Conservation (phyloP, 2,888 invertebrate species). For the Idaea dimidiata region DNA sequence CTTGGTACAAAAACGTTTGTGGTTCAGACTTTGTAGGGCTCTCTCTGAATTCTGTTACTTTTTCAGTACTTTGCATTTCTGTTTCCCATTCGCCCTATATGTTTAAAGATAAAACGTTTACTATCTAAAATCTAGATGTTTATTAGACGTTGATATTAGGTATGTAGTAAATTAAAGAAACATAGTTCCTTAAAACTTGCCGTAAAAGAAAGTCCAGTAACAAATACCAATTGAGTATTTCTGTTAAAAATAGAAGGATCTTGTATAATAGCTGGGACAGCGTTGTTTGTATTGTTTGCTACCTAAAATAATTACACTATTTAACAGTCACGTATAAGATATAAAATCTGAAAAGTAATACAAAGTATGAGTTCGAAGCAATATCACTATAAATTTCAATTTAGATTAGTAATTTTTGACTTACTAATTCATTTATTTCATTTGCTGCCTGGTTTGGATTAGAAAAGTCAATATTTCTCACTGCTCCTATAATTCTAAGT, state of each 20-base stretch:
- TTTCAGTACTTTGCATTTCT: background rate
- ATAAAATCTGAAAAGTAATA: no score
- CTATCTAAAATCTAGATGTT: background rate
- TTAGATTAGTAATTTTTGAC: no score
- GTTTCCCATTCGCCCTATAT: background rate
- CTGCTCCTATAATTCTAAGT: background rate
- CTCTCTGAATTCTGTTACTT: background rate
- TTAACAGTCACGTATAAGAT: background rate
- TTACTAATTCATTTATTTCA: background rate
- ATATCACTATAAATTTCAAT: no score
- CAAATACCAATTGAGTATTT: background rate
- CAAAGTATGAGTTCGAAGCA: no score
- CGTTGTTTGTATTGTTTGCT: background rate
- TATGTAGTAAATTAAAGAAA: background rate
- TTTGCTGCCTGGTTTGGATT: background rate
- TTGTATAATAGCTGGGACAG: background rate
- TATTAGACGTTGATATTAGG: background rate
- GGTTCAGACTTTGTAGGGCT: background rate
- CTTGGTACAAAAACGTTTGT: background rate
- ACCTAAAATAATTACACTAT: background rate
- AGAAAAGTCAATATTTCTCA: background rate
- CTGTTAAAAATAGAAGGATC: background rate
- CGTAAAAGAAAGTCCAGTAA: background rate
- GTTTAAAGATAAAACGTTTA: background rate
- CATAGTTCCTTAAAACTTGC: background rate